Conservation (phyloP, 2,797 vertebrate genomes). For the Arnoldichthys spilopterus region DNA sequence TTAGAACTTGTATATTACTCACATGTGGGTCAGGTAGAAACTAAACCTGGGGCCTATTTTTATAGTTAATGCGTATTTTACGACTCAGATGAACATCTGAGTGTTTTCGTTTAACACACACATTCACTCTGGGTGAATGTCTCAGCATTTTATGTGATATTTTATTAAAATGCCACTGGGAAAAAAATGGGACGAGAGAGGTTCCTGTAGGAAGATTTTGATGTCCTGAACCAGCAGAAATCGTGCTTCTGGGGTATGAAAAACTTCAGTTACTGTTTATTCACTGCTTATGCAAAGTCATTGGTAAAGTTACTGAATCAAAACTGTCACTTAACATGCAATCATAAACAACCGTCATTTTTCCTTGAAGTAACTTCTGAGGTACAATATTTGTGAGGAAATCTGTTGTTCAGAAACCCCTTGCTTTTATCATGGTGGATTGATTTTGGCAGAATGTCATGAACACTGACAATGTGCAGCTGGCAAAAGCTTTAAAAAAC, state of each 20-base stretch:
- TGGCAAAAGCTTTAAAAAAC: neutral
- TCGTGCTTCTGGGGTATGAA: slow-evolving; percentile 19
- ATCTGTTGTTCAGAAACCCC: neutral
- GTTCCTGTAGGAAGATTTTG: slow-evolving; percentile 27
- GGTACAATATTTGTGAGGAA: neutral
- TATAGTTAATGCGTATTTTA: slow-evolving; percentile 2
- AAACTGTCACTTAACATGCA: neutral
- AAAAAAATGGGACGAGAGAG: slow-evolving; percentile 39
- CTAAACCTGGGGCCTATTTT: neutral
- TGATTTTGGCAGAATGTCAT: slow-evolving; percentile 10
- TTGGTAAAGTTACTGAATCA: slow-evolving; percentile 2
- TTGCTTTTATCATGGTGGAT: neutral
- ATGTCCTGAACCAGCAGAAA: slow-evolving; percentile 57
- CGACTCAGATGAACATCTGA: slow-evolving; percentile 4
- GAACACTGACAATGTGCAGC: neutral
- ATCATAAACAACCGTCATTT: neutral
- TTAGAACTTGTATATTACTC: neutral
- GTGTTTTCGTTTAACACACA: slow-evolving; percentile 15
- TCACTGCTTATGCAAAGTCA: neutral
- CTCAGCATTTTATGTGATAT: slow-evolving; percentile 44
- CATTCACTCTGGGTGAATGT: neutral
- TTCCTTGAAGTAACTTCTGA: neutral
- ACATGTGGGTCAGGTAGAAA: neutral
- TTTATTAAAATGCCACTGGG: slow-evolving; percentile 67
- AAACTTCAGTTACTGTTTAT: neutral